A percentile compares a stretch with the other conserved stretches of the same genome.
These are phyloP conservation scores for Thymelicus acteon DNA, from an alignment of 2,888 invertebrate species.

Conservation along the genomic window DNA sequence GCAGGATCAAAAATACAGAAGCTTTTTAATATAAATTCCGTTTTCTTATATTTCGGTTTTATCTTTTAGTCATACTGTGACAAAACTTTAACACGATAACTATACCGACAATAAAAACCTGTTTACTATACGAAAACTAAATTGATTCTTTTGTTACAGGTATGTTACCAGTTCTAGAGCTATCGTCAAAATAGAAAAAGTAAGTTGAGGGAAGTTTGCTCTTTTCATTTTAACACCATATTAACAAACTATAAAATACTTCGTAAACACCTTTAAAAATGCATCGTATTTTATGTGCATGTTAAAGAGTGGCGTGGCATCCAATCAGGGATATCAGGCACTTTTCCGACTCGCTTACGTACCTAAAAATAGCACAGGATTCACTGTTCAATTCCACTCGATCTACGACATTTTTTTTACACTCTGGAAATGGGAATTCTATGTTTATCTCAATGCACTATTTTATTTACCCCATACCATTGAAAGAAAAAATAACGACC, in stretches of 20 bases:
- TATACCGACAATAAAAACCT: no score
- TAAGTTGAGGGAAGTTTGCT: no score
- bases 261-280: not conserved
- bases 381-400: constrained; percentile 25
- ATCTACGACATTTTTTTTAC: constrained; percentile 9
- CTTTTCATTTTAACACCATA: no score
- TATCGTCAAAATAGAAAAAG: no score
- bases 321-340: constrained; percentile 11
- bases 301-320: constrained; percentile 18
- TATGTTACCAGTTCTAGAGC: not conserved
- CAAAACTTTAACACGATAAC: no score
- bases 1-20: no score
- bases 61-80: no score
- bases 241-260: no score
- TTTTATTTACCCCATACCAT: not conserved
- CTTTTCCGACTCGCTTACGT: constrained; percentile 5
- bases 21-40: no score
- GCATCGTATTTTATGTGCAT: constrained; percentile 22
- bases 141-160: constrained; percentile 3
- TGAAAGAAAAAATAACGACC: not conserved
- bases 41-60: no score
- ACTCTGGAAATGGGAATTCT: constrained; percentile 3
- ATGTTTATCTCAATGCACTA: constrained; percentile 8
- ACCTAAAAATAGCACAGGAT: constrained; percentile 21
- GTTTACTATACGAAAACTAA: no score